Percentiles rank a stretch among this genome's conserved stretches.
Conservation (phyloP, 2,888 invertebrate genomes). For the Polia nebulosa region DNA sequence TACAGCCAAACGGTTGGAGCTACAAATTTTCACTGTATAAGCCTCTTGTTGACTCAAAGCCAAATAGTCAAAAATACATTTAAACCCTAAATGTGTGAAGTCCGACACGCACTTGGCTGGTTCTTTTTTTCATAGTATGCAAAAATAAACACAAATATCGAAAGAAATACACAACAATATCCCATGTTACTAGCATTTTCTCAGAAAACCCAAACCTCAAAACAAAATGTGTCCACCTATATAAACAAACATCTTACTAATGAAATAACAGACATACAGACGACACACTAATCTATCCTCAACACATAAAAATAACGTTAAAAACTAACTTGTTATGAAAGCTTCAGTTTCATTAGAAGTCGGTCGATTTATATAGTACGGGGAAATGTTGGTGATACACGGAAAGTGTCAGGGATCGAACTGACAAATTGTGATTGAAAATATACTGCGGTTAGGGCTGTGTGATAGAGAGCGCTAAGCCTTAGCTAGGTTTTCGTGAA, state of each 20-base stretch:
- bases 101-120: too few relatives aligned
- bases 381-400: constrained; percentile 54
- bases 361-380: constrained; percentile 48
- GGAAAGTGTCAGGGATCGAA: constrained; percentile 36
- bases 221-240: constrained; percentile 11
- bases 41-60: too few relatives aligned
- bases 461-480: constrained; percentile 56
- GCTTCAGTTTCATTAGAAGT: constrained; percentile 53
- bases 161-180: background rate
- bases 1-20: too few relatives aligned
- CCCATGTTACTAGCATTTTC: background rate
- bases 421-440: constrained; percentile 58
- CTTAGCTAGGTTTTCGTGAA: constrained; percentile 45
- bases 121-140: too few relatives aligned
- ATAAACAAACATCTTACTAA: constrained; percentile 35
- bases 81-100: too few relatives aligned
- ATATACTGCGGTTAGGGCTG: constrained; percentile 59
- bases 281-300: constrained; percentile 49
- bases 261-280: constrained; percentile 26
- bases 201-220: constrained; percentile 12
- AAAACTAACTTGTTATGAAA: constrained; percentile 62
- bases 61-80: too few relatives aligned
- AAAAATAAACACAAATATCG: too few relatives aligned
- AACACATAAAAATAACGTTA: constrained; percentile 36
- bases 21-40: too few relatives aligned